Percentiles rank a stretch among this genome's conserved stretches.
These are phyloP conservation scores for Leptinotarsa tumamoca DNA, from an alignment of 2,888 invertebrate species.

Conservation along the genomic window DNA sequence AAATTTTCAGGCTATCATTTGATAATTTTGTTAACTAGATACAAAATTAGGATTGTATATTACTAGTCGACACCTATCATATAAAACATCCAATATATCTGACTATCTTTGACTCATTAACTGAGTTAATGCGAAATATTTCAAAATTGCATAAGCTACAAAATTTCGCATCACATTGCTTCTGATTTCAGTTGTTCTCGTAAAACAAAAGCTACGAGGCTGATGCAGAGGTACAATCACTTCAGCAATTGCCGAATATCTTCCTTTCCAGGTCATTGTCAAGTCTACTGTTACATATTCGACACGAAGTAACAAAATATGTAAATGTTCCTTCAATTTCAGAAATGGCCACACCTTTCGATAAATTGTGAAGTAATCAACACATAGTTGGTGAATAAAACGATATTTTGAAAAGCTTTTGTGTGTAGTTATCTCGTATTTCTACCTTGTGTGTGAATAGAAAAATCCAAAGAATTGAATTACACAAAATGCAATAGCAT, in stretches of 20 bases:
- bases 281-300: slow-evolving; percentile 11
- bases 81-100: too few relatives aligned
- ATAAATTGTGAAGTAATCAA: background rate
- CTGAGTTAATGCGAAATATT: background rate
- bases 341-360: background rate
- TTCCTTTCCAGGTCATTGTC: background rate
- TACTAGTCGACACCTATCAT: too few relatives aligned
- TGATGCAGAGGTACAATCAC: background rate
- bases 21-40: too few relatives aligned
- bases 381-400: background rate
- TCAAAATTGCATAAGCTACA: background rate
- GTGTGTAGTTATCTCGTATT: background rate
- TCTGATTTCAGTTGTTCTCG: background rate
- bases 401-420: background rate
- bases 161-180: background rate
- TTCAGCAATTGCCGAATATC: background rate
- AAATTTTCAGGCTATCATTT: too few relatives aligned
- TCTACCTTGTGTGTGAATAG: background rate
- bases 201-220: background rate
- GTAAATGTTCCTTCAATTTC: slow-evolving; percentile 8
- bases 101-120: background rate
- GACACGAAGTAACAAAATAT: slow-evolving; percentile 5
- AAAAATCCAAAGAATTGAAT: background rate
- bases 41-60: too few relatives aligned
- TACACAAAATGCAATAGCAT: too few relatives aligned